phyloP scores from a whole-genome alignment of 2,888 invertebrate species.

The Cerastoderma edule region DNA sequence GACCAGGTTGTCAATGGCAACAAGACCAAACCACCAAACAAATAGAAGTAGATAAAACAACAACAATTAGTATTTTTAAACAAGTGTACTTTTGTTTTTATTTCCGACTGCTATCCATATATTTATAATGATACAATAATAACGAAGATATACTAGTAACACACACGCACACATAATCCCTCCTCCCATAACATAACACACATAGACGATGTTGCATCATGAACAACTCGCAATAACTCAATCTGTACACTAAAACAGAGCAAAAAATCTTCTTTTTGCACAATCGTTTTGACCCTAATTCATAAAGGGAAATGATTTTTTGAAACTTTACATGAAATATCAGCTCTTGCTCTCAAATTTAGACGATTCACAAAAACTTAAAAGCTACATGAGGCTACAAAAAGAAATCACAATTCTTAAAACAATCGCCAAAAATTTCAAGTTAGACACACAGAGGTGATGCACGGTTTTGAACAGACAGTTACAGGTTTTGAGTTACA shows the following conservation, averaged over 20 bases:
- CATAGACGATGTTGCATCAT: neutral
- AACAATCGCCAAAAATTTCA: no score
- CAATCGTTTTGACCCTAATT: conserved; percentile 5
- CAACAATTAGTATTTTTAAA: no score
- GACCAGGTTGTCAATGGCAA: no score
- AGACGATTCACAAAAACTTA: neutral
- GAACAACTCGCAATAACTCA: neutral
- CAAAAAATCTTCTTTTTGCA: conserved; percentile 5
- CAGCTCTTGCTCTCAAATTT: neutral
- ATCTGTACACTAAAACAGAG: neutral
- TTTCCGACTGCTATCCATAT: conserved; percentile 55
- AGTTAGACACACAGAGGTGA: no score
- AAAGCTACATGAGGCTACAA: no score
- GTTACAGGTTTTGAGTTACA: no score
- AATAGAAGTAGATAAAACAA: no score
- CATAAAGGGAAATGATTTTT: neutral
- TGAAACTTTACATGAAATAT: neutral
- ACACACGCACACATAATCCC: neutral
- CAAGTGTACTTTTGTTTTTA: conserved; percentile 51
- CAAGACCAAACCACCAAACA: no score
- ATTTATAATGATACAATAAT: conserved; percentile 52
- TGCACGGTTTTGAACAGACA: no score
- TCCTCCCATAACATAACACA: neutral
- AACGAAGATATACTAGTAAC: conserved; percentile 3
- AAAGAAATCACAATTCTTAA: no score